Evolutionary conservation across 2,888 invertebrate genomes (phyloP).

Genomic region (Meiosimyza platycephala): DNA sequence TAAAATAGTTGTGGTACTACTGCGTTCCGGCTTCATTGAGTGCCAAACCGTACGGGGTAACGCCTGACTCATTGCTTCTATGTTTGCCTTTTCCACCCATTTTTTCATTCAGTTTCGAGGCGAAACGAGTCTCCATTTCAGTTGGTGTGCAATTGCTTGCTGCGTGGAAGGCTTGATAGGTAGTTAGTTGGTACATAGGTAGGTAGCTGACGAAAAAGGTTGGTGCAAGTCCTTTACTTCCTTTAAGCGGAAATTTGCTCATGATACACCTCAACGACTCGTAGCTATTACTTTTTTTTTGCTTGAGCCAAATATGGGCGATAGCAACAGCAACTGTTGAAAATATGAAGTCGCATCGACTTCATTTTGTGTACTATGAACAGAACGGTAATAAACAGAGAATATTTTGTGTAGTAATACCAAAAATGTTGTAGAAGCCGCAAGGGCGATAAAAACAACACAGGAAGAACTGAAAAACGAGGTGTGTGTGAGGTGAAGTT

Average conservation of each 20-base stretch:
- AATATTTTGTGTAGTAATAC: slow-evolving; percentile 59
- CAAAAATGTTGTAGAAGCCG: slow-evolving; percentile 43
- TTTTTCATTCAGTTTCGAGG: too few relatives aligned
- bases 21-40: slow-evolving; percentile 47
- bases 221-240: slow-evolving; percentile 1
- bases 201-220: too few relatives aligned
- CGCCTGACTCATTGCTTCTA: neutral
- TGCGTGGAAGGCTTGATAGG: too few relatives aligned
- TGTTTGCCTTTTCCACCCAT: too few relatives aligned
- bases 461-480: neutral
- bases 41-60: slow-evolving; percentile 38
- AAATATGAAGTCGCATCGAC: slow-evolving; percentile 44
- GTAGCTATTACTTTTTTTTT: neutral
- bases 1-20: slow-evolving; percentile 41
- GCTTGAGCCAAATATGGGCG: slow-evolving; percentile 2
- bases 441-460: neutral
- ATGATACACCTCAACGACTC: slow-evolving; percentile 24
- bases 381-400: slow-evolving; percentile 59
- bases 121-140: neutral
- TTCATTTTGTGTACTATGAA: slow-evolving; percentile 44
- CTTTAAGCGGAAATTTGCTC: slow-evolving; percentile 39
- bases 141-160: too few relatives aligned
- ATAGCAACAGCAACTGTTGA: slow-evolving; percentile 46
- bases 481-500: slow-evolving; percentile 45
- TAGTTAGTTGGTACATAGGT: too few relatives aligned